Evolutionary conservation across 2,797 vertebrate genomes (phyloP).

Genomic region (Sebastes vulpes): DNA sequence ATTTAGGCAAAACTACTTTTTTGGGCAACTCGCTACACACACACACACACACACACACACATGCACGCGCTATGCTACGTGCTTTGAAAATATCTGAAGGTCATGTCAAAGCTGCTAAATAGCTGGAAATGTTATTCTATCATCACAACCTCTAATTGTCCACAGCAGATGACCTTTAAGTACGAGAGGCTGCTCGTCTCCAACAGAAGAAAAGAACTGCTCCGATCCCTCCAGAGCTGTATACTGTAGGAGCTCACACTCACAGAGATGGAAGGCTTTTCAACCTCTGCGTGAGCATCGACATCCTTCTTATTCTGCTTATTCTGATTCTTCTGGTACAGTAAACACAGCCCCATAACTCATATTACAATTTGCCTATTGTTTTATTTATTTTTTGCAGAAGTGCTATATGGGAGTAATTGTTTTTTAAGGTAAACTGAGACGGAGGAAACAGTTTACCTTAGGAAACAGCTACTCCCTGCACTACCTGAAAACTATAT

Average conservation of each 20-base stretch:
- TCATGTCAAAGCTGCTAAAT: slow-evolving; percentile 59
- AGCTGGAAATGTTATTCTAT: slow-evolving; percentile 59
- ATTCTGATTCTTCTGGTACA: slow-evolving; percentile 22
- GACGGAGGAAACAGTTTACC: not conserved
- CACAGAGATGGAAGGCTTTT: slow-evolving; percentile 1
- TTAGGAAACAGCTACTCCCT: not conserved
- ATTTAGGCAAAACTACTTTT: slow-evolving; percentile 48
- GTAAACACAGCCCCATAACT: slow-evolving; percentile 25
- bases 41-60: not conserved
- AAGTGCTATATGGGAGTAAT: not conserved
- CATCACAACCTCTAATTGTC: slow-evolving; percentile 62
- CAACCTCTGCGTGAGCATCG: not conserved
- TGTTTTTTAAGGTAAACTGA: slow-evolving; percentile 29
- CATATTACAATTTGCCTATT: slow-evolving; percentile 29
- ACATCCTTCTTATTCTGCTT: slow-evolving; percentile 1
- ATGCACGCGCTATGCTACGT: not conserved
- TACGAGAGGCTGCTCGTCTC: slow-evolving; percentile 30
- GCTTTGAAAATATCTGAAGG: slow-evolving; percentile 58
- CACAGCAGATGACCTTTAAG: slow-evolving; percentile 69
- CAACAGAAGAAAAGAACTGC: slow-evolving; percentile 25
- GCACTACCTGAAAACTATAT: slow-evolving; percentile 49
- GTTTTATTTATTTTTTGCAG: not conserved
- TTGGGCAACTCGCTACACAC: slow-evolving; percentile 3
- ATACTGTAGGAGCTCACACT: slow-evolving; percentile 1
- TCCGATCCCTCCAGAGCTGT: not conserved